Conservation (phyloP, 2,888 invertebrate species). For the Dryocosmus kuriphilus region DNA sequence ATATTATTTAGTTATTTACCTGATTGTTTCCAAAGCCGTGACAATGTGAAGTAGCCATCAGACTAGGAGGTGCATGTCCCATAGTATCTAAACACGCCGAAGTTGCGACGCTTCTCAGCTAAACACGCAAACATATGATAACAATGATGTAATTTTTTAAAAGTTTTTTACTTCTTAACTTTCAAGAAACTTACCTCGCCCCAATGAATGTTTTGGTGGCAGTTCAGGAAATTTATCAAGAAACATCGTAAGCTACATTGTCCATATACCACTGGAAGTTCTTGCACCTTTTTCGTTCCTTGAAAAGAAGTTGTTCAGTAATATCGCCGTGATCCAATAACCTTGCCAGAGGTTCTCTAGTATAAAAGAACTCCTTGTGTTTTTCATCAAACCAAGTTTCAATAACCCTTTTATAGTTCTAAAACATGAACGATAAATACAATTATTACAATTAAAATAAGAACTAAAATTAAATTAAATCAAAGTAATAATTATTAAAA, state of each 20-base stretch:
- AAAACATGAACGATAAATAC: conserved; percentile 57
- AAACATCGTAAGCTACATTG: conserved; percentile 97
- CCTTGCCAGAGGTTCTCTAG: conserved; percentile 93
- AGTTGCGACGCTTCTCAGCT: conserved; percentile 88
- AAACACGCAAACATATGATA: conserved; percentile 50
- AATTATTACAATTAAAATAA: not conserved
- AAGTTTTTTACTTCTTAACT: not conserved
- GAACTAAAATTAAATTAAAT: conserved; percentile 17
- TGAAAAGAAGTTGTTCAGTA: conserved; percentile 89
- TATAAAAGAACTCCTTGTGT: conserved; percentile 98
- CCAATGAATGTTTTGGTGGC: conserved; percentile 97
- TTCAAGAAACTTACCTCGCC: conserved; percentile 84
- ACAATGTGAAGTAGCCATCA: conserved; percentile 94
- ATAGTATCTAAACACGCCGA: conserved; percentile 94
- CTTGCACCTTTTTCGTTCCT: conserved; percentile 92
- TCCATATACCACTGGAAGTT: conserved; percentile 98
- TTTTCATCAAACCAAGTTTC: conserved; percentile 99
- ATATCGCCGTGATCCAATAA: conserved; percentile 94
- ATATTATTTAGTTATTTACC: conserved; percentile 75
- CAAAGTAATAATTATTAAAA: not conserved
- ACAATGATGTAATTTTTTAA: not conserved
- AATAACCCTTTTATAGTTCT: conserved; percentile 97
- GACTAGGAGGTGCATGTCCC: conserved; percentile 94
- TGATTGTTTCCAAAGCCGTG: conserved; percentile 97
- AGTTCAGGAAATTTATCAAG: conserved; percentile 95